Evolutionary conservation across 64 coral and sea anemone genomes (phyloP).

Genomic region (Actinia tenebrosa): DNA sequence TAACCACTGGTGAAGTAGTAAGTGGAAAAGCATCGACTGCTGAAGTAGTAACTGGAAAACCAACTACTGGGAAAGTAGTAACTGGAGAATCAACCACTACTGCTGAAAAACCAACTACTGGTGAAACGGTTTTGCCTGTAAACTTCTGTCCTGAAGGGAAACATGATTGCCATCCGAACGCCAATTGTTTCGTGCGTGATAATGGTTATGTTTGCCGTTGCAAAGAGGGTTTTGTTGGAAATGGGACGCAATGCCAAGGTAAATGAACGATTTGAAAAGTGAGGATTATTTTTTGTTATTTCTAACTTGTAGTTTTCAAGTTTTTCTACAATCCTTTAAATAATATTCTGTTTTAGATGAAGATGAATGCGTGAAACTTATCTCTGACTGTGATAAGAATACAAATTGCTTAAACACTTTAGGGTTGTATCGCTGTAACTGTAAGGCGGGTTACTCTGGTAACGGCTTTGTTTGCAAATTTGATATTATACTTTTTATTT

Average conservation of each 20-base stretch:
- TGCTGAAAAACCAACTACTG: no score
- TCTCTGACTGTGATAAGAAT: background rate
- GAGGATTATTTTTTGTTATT: no score
- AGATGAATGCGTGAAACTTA: no score
- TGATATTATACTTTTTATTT: no score
- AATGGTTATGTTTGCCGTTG: constrained; percentile 49
- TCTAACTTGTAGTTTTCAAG: no score
- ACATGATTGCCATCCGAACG: constrained; percentile 19
- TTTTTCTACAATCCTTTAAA: no score
- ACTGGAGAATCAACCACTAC: no score
- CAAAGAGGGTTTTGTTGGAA: constrained; percentile 35
- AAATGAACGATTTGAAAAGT: no score
- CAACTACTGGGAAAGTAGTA: no score
- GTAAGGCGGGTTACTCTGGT: background rate
- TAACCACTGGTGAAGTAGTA: no score
- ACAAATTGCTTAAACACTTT: background rate
- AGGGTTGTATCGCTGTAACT: background rate
- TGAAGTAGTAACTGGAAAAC: background rate
- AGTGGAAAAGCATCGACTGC: background rate
- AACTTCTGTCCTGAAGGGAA: background rate
- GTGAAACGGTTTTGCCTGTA: background rate
- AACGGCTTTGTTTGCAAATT: background rate
- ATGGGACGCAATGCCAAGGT: constrained; percentile 54
- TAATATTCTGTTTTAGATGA: no score
- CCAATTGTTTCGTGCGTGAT: constrained; percentile 39